These are phyloP conservation scores for Drosophila borealis DNA, from an alignment of 2,888 invertebrate genomes.

Conservation along the genomic window DNA sequence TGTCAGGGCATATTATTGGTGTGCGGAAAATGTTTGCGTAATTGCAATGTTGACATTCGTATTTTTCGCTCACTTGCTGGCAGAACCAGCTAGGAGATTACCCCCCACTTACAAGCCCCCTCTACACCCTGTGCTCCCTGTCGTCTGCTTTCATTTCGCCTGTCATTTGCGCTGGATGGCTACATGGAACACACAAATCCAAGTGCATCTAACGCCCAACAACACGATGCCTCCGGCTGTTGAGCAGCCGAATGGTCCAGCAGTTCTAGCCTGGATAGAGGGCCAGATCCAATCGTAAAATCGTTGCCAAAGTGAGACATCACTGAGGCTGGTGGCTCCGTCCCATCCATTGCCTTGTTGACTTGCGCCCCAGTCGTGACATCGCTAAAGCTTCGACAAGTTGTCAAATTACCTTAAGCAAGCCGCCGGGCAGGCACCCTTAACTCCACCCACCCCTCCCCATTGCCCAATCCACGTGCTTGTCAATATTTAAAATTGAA, in stretches of 20 bases:
- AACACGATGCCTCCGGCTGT: conserved; percentile 52
- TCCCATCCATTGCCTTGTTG: conserved; percentile 46
- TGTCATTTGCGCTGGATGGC: conserved; percentile 52
- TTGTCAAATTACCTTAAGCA: conserved; percentile 79
- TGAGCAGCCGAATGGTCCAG: conserved; percentile 5
- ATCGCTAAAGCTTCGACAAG: conserved; percentile 76
- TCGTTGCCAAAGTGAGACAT: conserved; percentile 54
- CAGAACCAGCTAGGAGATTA: conserved; percentile 20
- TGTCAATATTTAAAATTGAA: conserved; percentile 72
- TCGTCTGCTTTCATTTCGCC: conserved; percentile 49
- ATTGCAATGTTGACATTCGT: conserved; percentile 83
- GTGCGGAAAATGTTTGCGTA: conserved; percentile 82
- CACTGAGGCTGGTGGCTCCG: conserved; percentile 12
- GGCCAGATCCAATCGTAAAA: conserved; percentile 20
- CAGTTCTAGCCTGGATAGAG: conserved; percentile 5
- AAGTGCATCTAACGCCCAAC: conserved; percentile 71
- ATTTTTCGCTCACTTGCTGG: conserved; percentile 61
- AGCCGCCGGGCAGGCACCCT: conserved; percentile 55
- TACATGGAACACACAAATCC: conserved; percentile 50
- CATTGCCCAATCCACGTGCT: conserved; percentile 23
- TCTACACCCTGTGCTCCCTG: background rate
- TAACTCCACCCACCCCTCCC: conserved; percentile 1
- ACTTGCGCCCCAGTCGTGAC: conserved; percentile 64
- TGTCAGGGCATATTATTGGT: conserved; percentile 82
- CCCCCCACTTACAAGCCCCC: background rate